A percentile compares a stretch with the other conserved stretches of the same genome.
phyloP scores from a whole-genome alignment of 2,888 invertebrate genomes.

The Spodoptera exigua region DNA sequence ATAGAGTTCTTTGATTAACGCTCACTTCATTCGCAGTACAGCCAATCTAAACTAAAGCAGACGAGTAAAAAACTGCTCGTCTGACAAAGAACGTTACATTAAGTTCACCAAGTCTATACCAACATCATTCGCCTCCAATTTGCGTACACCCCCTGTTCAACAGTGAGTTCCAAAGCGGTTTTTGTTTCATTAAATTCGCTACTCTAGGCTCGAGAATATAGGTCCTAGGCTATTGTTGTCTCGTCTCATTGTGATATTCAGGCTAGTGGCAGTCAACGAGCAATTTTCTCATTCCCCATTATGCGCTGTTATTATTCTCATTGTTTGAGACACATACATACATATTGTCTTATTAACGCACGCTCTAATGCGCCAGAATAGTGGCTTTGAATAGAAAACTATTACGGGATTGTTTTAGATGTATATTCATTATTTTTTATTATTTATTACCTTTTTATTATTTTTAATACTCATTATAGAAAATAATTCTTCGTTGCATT shows the following conservation, averaged over 20 bases:
- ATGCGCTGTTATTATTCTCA: slow-evolving; percentile 83
- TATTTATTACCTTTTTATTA: too few species aligned
- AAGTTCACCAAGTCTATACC: slow-evolving; percentile 49
- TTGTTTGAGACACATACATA: slow-evolving; percentile 82
- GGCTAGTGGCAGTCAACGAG: slow-evolving; percentile 80
- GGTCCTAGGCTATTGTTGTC: slow-evolving; percentile 82
- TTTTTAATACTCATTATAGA: too few species aligned
- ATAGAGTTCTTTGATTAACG: slow-evolving; percentile 44
- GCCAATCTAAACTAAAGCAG: slow-evolving; percentile 30
- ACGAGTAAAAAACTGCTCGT: slow-evolving; percentile 47
- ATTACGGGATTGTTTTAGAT: slow-evolving; percentile 40
- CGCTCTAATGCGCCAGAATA: slow-evolving; percentile 62
- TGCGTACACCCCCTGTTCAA: slow-evolving; percentile 78
- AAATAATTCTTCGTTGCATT: too few species aligned
- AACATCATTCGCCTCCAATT: slow-evolving; percentile 67
- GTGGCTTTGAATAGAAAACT: slow-evolving; percentile 57
- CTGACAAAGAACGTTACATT: slow-evolving; percentile 55
- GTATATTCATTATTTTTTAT: too few species aligned
- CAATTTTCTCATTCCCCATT: slow-evolving; percentile 86
- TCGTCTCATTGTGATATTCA: slow-evolving; percentile 81
- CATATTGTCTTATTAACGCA: slow-evolving; percentile 74
- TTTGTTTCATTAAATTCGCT: slow-evolving; percentile 81
- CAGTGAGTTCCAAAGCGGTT: slow-evolving; percentile 69
- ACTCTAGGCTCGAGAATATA: slow-evolving; percentile 77
- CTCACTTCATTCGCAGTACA: slow-evolving; percentile 24